Evolutionary conservation across 2,888 invertebrate species (phyloP), one percentile per base, ranked within the genome.

Genomic region (Idaea dimidiata): DNA sequence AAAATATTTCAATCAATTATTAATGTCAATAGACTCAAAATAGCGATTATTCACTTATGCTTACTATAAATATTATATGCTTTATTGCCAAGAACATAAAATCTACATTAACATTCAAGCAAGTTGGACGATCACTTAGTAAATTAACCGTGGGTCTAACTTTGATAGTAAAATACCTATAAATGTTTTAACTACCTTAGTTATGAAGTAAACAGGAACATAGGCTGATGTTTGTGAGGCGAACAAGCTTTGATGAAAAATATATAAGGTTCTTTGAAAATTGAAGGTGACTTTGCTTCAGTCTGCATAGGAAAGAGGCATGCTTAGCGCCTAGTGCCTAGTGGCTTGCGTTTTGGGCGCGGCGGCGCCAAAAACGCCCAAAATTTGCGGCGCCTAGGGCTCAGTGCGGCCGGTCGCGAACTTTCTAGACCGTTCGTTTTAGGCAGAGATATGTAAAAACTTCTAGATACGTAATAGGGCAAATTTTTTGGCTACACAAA

Each of bases 31-130:
- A 43, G 10, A 24, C 24, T 3, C 24, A 43, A 43, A 10, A 43
- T 3, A 43, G 43, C 43, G 43, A 43, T 43, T 43, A 43, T 43
- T 43, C 43, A 43, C 43, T 43, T 43, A 43, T 10, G 14, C 43
- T 8, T 10, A 43, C 43, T 43, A 43, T 43, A 43, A 43, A 43
- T 43, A 43, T 43, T 43, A 43, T 43, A 14, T 14, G 43, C 43
- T 43, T 43, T 43, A 43, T 43, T 43, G 43, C 43, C 43, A 43
- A 43, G 43, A 43, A 43, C 43, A 43, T 43, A 43, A 43, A 43
- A 43, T 10, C 43, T 43, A 43, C 43, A 43, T 43, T 14, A 8
- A 43, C 43, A 43, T 43, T 43, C 10, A 43, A 43, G 14, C 14
- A 43, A 43, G 43, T 43, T 43, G 43, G 8, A 43, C 43, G 43